Percentiles rank a stretch among this genome's conserved stretches.
These are phyloP conservation scores for Geotrypetes seraphini DNA, from an alignment of 2,797 vertebrate genomes.

Conservation along the genomic window DNA sequence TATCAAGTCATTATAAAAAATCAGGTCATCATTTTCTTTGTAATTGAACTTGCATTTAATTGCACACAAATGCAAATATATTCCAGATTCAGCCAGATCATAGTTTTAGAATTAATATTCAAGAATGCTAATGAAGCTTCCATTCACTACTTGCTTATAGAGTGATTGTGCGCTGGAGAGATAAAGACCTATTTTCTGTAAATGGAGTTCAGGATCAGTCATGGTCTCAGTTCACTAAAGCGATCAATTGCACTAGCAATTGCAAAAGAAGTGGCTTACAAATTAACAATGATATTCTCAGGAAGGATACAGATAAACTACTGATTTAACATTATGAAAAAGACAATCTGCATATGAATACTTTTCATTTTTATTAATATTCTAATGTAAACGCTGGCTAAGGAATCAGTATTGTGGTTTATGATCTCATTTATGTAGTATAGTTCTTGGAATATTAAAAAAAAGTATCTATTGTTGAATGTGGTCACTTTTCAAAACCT, in stretches of 20 bases:
- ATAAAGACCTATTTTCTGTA: constrained; percentile 34
- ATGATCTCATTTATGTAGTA: too few relatives aligned
- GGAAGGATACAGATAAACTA: constrained; percentile 17
- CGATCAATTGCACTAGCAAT: constrained; percentile 20
- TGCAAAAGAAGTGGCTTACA: constrained; percentile 19
- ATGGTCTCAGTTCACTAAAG: constrained; percentile 31
- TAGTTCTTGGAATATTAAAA: too few relatives aligned
- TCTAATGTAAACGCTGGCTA: too few relatives aligned
- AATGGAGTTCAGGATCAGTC: constrained; percentile 14
- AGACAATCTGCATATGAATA: too few relatives aligned
- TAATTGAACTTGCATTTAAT: constrained; percentile 17
- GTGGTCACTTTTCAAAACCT: too few relatives aligned
- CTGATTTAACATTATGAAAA: constrained; percentile 21
- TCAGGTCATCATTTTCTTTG: too few relatives aligned
- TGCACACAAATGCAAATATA: constrained; percentile 9
- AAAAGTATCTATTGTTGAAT: too few relatives aligned
- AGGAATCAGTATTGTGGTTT: too few relatives aligned
- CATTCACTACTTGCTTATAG: constrained; percentile 19
- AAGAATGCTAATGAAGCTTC: constrained; percentile 38
- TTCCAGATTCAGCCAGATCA: constrained; percentile 21
- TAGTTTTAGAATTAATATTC: constrained; percentile 25
- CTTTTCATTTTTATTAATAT: too few relatives aligned
- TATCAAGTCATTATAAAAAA: not conserved
- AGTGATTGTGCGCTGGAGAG: constrained; percentile 16
- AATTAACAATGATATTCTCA: constrained; percentile 21